Evolutionary conservation across 1,140 invertebrate genomes (phyloP).

Genomic region (Paracyclopina nana): DNA sequence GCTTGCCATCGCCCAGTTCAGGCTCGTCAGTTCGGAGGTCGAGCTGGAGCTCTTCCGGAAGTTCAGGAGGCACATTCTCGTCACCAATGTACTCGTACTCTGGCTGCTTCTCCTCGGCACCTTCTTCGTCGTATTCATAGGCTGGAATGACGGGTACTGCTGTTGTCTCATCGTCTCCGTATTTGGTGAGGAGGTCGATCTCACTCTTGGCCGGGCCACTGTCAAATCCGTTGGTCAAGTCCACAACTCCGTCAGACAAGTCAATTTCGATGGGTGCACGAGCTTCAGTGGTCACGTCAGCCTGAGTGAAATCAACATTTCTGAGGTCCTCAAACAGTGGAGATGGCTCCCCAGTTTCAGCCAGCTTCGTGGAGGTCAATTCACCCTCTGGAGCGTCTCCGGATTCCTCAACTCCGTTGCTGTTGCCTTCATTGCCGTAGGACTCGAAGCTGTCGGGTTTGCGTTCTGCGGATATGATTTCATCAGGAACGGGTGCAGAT

Average conservation of each 20-base stretch:
- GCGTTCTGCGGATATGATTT: too few species aligned
- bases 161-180: too few species aligned
- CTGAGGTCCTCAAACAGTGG: conserved; percentile 1
- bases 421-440: too few species aligned
- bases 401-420: too few species aligned
- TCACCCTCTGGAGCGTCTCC: not conserved
- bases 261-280: not conserved
- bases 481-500: too few species aligned
- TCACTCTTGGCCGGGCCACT: not conserved
- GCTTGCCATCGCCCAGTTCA: not conserved
- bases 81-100: not conserved
- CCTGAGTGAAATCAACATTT: not conserved
- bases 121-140: too few species aligned
- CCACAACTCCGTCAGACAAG: not conserved
- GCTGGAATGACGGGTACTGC: too few species aligned
- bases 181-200: too few species aligned
- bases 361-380: too few species aligned
- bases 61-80: not conserved
- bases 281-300: not conserved
- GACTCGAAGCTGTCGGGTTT: too few species aligned
- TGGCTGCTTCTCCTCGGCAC: not conserved
- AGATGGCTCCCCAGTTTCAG: not conserved
- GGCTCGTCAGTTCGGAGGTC: not conserved
- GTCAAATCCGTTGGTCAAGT: not conserved
- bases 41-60: not conserved